Evolutionary conservation across 2,888 invertebrate species (phyloP).

Genomic region (Ochropleura plecta): DNA sequence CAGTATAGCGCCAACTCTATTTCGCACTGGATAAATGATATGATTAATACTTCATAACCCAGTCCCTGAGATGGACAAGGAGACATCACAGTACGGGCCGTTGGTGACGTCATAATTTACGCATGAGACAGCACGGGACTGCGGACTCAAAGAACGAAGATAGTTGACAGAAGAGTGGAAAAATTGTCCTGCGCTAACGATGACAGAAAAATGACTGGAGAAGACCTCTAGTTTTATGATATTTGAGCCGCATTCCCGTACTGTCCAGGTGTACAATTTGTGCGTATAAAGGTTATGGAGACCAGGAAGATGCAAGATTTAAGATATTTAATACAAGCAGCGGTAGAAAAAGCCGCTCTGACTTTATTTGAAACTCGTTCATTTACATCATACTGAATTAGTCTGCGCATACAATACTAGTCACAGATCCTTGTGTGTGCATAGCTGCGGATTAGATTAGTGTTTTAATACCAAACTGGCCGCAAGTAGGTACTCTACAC

Average conservation of each 20-base stretch:
- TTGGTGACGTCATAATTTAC: conserved; percentile 33
- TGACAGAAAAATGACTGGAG: not conserved
- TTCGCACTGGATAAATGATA: not conserved
- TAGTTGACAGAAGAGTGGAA: not conserved
- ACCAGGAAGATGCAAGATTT: conserved; percentile 4
- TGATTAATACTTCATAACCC: not conserved
- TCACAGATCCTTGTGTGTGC: not conserved
- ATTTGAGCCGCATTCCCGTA: conserved; percentile 7
- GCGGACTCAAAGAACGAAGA: not conserved
- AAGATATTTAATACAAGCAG: not conserved
- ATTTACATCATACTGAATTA: conserved; percentile 2
- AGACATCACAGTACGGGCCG: conserved; percentile 20
- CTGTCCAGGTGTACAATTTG: not conserved
- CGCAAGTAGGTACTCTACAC: not conserved
- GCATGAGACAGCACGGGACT: not conserved
- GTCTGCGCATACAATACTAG: not conserved
- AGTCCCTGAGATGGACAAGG: conserved; percentile 31
- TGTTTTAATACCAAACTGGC: not conserved
- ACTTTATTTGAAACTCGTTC: not conserved
- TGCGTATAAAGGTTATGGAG: conserved; percentile 12
- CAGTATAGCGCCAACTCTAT: not conserved
- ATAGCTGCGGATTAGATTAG: not conserved
- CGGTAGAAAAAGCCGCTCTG: not conserved
- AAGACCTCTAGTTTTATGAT: not conserved
- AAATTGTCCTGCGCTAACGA: not conserved